Conservation (phyloP, 2,113 vertebrate genomes). For the Paedocypris sp. region DNA sequence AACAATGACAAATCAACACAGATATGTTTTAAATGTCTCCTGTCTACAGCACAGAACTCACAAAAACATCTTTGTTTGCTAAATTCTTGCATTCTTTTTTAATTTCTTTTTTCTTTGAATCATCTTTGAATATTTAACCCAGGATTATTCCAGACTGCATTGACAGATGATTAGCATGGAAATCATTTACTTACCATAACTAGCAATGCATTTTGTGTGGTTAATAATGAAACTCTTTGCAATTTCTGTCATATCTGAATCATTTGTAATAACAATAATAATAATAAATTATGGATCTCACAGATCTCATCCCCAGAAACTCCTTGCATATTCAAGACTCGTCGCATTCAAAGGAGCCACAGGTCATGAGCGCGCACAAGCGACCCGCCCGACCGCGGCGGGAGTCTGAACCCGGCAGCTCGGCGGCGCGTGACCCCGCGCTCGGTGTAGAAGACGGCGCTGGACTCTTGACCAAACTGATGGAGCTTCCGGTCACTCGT, state of each 20-base stretch:
- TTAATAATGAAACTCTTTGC: too few relatives aligned
- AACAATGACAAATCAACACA: too few relatives aligned
- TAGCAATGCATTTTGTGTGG: too few relatives aligned
- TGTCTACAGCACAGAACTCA: too few relatives aligned
- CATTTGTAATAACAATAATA: too few relatives aligned
- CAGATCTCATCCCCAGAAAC: background rate
- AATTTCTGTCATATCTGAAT: too few relatives aligned
- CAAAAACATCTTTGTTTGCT: too few relatives aligned
- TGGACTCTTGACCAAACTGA: constrained; percentile 54
- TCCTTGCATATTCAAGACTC: background rate
- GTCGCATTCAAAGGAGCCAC: background rate
- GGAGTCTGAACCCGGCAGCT: background rate
- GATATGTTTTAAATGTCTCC: too few relatives aligned
- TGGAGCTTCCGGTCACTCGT: constrained; percentile 65
- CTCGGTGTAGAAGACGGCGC: background rate
- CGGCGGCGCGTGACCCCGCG: background rate
- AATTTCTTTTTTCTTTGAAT: too few relatives aligned
- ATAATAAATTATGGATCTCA: background rate
- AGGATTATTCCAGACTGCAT: background rate
- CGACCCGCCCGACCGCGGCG: background rate
- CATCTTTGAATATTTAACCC: background rate
- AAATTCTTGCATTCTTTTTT: too few relatives aligned
- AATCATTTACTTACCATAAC: constrained; percentile 11
- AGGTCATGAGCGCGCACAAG: constrained; percentile 10
- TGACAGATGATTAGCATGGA: background rate